Conservation (phyloP, 2,797 vertebrate genomes). For the Cirrhinus mrigala region DNA sequence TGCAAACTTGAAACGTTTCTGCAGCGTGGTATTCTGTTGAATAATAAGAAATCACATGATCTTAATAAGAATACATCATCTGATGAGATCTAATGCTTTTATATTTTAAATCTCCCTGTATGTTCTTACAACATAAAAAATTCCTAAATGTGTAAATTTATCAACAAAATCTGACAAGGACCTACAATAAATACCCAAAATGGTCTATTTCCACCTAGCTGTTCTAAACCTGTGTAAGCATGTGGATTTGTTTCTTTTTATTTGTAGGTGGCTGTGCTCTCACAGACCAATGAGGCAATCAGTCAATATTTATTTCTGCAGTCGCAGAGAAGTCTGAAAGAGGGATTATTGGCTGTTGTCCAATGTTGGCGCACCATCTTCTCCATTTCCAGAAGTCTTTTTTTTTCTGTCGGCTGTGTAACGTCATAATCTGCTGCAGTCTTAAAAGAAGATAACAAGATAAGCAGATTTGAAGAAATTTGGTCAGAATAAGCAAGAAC, state of each 20-base stretch:
- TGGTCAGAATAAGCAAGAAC: background rate
- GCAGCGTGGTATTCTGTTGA: too few relatives aligned
- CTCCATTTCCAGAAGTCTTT: slow-evolving; percentile 1
- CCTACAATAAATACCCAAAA: background rate
- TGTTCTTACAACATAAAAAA: too few relatives aligned
- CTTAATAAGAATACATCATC: too few relatives aligned
- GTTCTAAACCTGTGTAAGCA: slow-evolving; percentile 14
- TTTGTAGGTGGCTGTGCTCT: slow-evolving; percentile 49
- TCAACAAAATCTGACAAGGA: too few relatives aligned
- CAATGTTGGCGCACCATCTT: slow-evolving; percentile 27
- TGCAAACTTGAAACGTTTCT: too few relatives aligned
- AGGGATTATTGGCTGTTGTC: slow-evolving; percentile 46
- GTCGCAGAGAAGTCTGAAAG: slow-evolving; percentile 33
- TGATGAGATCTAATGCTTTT: too few relatives aligned
- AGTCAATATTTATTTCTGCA: slow-evolving; percentile 52
- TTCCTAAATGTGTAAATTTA: too few relatives aligned
- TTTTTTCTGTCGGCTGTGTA: slow-evolving; percentile 21
- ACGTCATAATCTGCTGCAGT: slow-evolving; percentile 46
- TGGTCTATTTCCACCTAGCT: background rate
- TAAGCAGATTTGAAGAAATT: background rate
- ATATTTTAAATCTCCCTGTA: too few relatives aligned
- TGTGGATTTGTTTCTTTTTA: slow-evolving; percentile 47
- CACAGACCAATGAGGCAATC: slow-evolving; percentile 56
- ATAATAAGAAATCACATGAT: too few relatives aligned
- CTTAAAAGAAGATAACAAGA: slow-evolving; percentile 21